Evolutionary conservation across 2,797 vertebrate species (phyloP).

Genomic region (Australoheros facetus): DNA sequence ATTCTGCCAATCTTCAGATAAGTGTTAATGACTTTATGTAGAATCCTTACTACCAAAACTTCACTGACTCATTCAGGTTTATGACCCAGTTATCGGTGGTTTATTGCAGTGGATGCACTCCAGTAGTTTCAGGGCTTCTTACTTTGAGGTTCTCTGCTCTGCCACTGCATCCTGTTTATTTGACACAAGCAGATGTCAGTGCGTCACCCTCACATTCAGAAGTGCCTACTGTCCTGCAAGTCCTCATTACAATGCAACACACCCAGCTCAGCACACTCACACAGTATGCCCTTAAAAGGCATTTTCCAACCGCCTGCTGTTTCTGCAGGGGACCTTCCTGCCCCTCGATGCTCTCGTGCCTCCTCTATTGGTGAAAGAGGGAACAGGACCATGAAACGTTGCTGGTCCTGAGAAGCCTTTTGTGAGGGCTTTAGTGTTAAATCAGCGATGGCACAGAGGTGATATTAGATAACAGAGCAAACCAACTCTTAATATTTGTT

Average conservation of each 20-base stretch:
- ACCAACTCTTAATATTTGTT: background rate
- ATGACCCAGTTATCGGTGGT: background rate
- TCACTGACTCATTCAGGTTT: background rate
- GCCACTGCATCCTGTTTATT: conserved; percentile 38
- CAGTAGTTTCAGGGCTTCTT: background rate
- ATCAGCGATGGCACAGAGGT: background rate
- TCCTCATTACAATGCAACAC: conserved; percentile 69
- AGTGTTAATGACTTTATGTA: background rate
- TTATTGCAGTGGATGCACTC: background rate
- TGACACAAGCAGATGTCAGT: conserved; percentile 21
- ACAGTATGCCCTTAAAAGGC: conserved; percentile 83
- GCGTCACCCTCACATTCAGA: conserved; percentile 46
- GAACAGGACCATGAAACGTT: background rate
- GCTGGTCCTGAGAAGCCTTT: background rate
- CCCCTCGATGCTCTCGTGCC: conserved; percentile 17
- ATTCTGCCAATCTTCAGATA: background rate
- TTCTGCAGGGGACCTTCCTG: conserved; percentile 17
- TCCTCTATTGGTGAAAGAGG: conserved; percentile 59
- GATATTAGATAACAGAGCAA: fast-evolving
- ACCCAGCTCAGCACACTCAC: conserved; percentile 65
- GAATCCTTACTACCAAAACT: background rate
- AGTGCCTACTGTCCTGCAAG: conserved; percentile 9
- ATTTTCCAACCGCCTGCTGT: conserved; percentile 65
- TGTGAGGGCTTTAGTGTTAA: background rate
- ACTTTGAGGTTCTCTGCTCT: conserved; percentile 8